phyloP scores from a whole-genome alignment of 2,113 vertebrate genomes.

The Cisticola juncidis region DNA sequence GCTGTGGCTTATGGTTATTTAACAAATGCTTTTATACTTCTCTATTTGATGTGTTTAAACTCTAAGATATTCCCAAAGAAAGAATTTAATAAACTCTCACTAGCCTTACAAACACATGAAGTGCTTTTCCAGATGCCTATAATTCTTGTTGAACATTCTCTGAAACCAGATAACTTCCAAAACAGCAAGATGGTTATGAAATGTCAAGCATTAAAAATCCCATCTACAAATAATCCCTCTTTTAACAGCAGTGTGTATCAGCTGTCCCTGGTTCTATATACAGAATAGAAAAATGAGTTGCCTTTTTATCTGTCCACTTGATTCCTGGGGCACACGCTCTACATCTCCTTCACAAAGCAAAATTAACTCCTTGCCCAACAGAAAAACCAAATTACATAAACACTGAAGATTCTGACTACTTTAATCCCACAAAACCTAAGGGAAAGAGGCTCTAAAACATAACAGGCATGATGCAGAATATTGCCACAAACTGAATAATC shows the following conservation, averaged over 20 bases:
- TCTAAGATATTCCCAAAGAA: neutral
- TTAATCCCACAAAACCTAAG: neutral
- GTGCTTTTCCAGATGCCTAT: neutral
- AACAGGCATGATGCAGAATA: neutral
- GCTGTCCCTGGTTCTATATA: slow-evolving; percentile 14
- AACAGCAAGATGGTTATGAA: neutral
- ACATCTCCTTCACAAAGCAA: neutral
- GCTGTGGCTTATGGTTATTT: slow-evolving; percentile 9
- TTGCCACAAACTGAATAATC: neutral
- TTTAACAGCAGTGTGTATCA: slow-evolving; percentile 18
- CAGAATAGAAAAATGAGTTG: neutral
- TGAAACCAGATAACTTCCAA: slow-evolving; percentile 34
- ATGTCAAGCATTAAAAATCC: slow-evolving; percentile 37
- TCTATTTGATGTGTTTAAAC: neutral
- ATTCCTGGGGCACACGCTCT: neutral
- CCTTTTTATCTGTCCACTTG: neutral
- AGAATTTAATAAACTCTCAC: slow-evolving; percentile 10
- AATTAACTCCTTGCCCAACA: neutral
- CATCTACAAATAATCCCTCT: slow-evolving; percentile 40
- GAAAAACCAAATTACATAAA: neutral
- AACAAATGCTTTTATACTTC: slow-evolving; percentile 32
- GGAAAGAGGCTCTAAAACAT: neutral
- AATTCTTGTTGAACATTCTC: slow-evolving; percentile 15
- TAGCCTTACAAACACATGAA: neutral
- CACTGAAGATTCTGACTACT: neutral